phyloP scores from a whole-genome alignment of 2,797 vertebrate genomes.

The Adrianichthys oophorus region DNA sequence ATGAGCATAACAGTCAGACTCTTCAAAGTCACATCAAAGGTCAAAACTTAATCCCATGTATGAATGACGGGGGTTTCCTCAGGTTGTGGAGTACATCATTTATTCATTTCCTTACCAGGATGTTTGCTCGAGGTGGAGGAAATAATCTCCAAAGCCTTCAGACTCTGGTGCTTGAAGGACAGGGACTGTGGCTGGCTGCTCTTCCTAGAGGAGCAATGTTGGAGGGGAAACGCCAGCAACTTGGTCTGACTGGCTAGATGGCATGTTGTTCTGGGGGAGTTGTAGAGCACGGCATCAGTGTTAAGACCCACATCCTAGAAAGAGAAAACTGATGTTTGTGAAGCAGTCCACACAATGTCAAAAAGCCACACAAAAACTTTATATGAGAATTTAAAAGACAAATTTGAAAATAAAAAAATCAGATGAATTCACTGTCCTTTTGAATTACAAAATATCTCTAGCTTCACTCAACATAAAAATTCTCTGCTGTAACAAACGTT shows the following conservation, averaged over 20 bases:
- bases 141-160: constrained; percentile 38
- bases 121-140: constrained; percentile 55
- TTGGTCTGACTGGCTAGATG: constrained; percentile 44
- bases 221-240: constrained; percentile 55
- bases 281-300: constrained; percentile 48
- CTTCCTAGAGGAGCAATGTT: constrained; percentile 38
- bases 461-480: no score
- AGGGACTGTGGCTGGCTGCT: constrained; percentile 30
- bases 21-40: no score
- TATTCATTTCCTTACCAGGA: constrained; percentile 56
- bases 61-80: no score
- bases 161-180: constrained; percentile 37
- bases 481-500: no score
- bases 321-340: neutral
- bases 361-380: no score
- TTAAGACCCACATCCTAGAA: constrained; percentile 65
- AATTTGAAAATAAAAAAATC: no score
- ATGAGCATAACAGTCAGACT: neutral
- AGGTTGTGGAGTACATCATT: no score
- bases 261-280: constrained; percentile 16
- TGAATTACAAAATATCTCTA: no score
- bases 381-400: no score
- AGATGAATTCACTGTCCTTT: no score
- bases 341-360: no score
- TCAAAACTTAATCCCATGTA: no score